Base-by-base conservation (phyloP, 1,140 invertebrate genomes). In the Vanessa tameamea region DNA sequence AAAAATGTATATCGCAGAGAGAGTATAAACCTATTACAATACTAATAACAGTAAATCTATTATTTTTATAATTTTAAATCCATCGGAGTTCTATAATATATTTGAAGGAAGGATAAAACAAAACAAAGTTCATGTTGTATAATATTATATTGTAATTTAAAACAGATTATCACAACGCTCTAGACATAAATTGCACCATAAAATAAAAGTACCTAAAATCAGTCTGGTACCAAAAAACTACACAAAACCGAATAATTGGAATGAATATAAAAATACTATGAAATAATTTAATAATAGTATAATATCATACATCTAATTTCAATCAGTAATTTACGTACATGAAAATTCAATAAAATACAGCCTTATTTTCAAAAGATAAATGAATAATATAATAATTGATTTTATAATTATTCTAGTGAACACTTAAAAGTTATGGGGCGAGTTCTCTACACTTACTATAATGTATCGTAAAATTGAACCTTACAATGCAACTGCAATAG, bases 151-250 rank as follows among this genome's bases (percentile, higher is more conserved):
- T 90, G 85, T 92, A 91, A 89, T 89, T 91, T 87, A 87, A 92
- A 92, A 90, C 88, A 89, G 90, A 88, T 90, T 92, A 92, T 92
- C 91, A 92, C 91, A 92, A 92, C 89, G 91, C 88, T 91, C 91
- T 91, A 92, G 86, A 92, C 87, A 90, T 90, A 91, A 90, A 92
- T 92, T 92, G 91, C 91, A 92, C 91, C 89, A 91, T 91, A 91
- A 92, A 91, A 92, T 90, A 89, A 92, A 91, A 87, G 91, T 92
- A 92, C 91, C 91, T 87, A 87, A 92, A 92, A 92, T 92, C 91
- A 92, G 91, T 92, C 91, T 92, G 91, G 89, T 92, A 91, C 91
- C 87, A 87, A 91, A 86, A 83, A 88, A 85, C 87, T 90, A 89
- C 80, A 86, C 82, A 83, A 85, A 88, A 87, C 72, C 75, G 87